Conservation (phyloP, 2,113 vertebrate genomes). For the Campylomormyrus tamandua region DNA sequence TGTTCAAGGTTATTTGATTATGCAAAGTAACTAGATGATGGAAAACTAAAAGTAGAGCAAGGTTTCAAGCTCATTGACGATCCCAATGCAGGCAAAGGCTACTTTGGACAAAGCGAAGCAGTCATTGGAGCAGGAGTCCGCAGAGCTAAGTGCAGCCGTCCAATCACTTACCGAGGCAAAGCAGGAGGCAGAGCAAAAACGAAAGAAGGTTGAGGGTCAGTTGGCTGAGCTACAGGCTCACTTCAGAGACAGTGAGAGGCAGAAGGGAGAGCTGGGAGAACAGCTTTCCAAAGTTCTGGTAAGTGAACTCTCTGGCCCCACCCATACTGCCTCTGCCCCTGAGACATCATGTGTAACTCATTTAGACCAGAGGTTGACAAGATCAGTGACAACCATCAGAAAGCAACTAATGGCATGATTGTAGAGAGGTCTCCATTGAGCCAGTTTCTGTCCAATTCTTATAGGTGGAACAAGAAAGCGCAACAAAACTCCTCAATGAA, state of each 20-base stretch:
- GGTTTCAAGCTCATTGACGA: not conserved
- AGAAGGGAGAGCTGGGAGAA: slow-evolving; percentile 75
- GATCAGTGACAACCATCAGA: not conserved
- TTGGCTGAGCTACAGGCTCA: slow-evolving; percentile 78
- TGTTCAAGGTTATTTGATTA: not conserved
- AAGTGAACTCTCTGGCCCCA: slow-evolving; percentile 25
- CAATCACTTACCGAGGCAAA: slow-evolving; percentile 68
- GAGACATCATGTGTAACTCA: not conserved
- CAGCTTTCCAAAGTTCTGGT: slow-evolving; percentile 77
- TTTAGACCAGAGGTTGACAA: not conserved
- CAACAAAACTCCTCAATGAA: slow-evolving; percentile 71
- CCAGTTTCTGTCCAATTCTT: not conserved
- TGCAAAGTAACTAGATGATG: not conserved
- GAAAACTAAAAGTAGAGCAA: not conserved
- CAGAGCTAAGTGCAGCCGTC: slow-evolving; percentile 68
- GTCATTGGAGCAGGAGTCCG: slow-evolving; percentile 76
- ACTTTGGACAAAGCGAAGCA: slow-evolving; percentile 86
- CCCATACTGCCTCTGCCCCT: not conserved
- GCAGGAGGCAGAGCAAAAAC: slow-evolving; percentile 86
- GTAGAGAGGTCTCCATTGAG: not conserved
- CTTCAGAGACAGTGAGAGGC: slow-evolving; percentile 70
- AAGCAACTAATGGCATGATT: not conserved
- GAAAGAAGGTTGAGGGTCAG: slow-evolving; percentile 86
- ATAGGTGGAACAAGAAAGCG: slow-evolving; percentile 77
- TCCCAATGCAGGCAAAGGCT: slow-evolving; percentile 64